These are phyloP conservation scores for Spialia ferax DNA, from an alignment of 2,888 invertebrate genomes.

Conservation along the genomic window DNA sequence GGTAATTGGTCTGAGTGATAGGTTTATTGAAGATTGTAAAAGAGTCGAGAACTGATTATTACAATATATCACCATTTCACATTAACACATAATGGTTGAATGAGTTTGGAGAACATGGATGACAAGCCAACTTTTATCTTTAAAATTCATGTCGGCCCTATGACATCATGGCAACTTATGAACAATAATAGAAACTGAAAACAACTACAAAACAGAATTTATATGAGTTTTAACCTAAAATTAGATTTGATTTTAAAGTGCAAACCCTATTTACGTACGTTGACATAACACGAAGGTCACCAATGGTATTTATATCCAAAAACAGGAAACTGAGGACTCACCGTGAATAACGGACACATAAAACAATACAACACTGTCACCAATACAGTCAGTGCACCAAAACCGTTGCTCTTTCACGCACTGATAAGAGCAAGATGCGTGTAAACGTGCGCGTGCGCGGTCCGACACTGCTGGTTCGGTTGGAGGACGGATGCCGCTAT, in stretches of 20 bases:
- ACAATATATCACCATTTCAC: background rate
- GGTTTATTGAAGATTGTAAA: background rate
- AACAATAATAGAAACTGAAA: conserved; percentile 16
- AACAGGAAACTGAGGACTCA: conserved; percentile 27
- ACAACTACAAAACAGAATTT: conserved; percentile 9
- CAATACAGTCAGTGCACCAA: conserved; percentile 50
- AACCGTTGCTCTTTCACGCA: conserved; percentile 70
- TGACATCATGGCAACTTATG: conserved; percentile 26
- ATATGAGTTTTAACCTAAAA: conserved; percentile 25
- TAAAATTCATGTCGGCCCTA: conserved; percentile 16
- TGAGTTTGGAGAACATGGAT: conserved; percentile 21
- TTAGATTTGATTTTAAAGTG: conserved; percentile 16
- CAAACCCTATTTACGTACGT: conserved; percentile 21
- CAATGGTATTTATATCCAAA: conserved; percentile 17
- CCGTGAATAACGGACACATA: conserved; percentile 20
- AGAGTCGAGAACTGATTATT: background rate
- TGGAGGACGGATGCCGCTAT: conserved; percentile 67
- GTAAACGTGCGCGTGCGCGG: conserved; percentile 74
- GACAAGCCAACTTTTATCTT: conserved; percentile 17
- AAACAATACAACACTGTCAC: conserved; percentile 31
- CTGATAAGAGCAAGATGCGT: conserved; percentile 70
- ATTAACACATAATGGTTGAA: conserved; percentile 23
- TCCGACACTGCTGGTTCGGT: conserved; percentile 57
- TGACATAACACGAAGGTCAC: conserved; percentile 26
- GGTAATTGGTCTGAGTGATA: too few relatives aligned